Base-by-base conservation (phyloP, 2,888 invertebrate species). In the Luperina testacea region DNA sequence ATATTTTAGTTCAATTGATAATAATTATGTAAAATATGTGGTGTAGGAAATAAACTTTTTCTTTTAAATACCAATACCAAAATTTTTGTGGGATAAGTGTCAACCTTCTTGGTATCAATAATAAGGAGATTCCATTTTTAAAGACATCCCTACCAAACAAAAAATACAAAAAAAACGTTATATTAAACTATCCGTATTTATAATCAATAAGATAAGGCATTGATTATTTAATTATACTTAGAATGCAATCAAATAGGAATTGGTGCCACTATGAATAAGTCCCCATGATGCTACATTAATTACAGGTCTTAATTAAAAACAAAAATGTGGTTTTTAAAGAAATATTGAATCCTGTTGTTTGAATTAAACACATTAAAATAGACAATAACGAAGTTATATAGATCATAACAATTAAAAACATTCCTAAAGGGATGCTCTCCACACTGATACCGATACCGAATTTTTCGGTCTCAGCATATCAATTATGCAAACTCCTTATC, bases 401-500 rank as follows among this genome's bases (percentile, higher is more conserved):
- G 8, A 17, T 15, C 11, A 53, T 1, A 38, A 38, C n/a, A n/a
- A 57, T 69, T n/a, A 5, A n/a, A 51, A 71, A 65, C 8, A 51
- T 42, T 24, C 5, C 3, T 4, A 67, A 51, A 72, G 45, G 72
- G 59, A 71, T 38, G 65, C 32, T 6, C 53, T 38, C 15, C 45
- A 48, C 45, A 78, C 20, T 48, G 67, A 77, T 73, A 84, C 64
- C 59, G 71, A 68, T 80, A 84, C 72, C 64, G 11, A 61, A 48
- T 84, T 81, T 81, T 83, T 85, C 76, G 68, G 61, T 74, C 75
- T 72, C 81, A 61, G 70, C 76, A 72, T 86, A 85, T 88, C 80
- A 90, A 85, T 88, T 87, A 85, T 84, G 81, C 83, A 79, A 84
- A 78, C 48, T 67, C 67, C 74, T 86, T 89, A 90, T 88, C 89